phyloP scores from a whole-genome alignment of 2,888 invertebrate species.

The Holacanthella duospinosa region DNA sequence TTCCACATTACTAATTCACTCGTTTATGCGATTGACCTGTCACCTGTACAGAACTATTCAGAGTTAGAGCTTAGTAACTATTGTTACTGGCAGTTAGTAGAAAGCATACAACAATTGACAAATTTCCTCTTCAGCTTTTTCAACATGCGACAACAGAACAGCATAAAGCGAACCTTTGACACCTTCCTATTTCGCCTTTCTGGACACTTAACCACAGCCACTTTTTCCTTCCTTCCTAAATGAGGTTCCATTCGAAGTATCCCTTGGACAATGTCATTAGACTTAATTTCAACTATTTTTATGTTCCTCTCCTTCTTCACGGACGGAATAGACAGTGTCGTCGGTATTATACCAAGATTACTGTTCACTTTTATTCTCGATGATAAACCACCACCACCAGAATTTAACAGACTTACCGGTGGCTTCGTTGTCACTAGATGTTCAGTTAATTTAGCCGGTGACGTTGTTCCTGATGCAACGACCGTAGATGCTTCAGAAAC shows the following conservation, averaged over 20 bases:
- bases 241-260: constrained; percentile 46
- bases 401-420: background rate
- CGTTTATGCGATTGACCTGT: too few relatives aligned
- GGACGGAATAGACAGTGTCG: background rate
- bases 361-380: too few relatives aligned
- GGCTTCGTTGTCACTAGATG: background rate
- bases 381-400: constrained; percentile 16
- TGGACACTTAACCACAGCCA: constrained; percentile 5
- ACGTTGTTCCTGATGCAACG: constrained; percentile 5
- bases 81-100: too few relatives aligned
- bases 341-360: background rate
- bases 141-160: background rate
- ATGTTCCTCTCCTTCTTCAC: constrained; percentile 27
- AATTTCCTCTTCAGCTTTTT: too few relatives aligned
- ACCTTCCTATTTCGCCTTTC: background rate
- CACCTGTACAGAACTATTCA: too few relatives aligned
- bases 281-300: constrained; percentile 54
- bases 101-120: too few relatives aligned
- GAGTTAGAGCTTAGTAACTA: too few relatives aligned
- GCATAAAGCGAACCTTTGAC: background rate
- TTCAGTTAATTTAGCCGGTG: background rate
- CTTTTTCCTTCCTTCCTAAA: background rate
- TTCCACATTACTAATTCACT: too few relatives aligned
- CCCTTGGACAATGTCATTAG: constrained; percentile 57
- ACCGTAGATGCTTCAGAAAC: constrained; percentile 31